Conservation (phyloP, 2,888 invertebrate genomes). For the Philhelius pedissequus region DNA sequence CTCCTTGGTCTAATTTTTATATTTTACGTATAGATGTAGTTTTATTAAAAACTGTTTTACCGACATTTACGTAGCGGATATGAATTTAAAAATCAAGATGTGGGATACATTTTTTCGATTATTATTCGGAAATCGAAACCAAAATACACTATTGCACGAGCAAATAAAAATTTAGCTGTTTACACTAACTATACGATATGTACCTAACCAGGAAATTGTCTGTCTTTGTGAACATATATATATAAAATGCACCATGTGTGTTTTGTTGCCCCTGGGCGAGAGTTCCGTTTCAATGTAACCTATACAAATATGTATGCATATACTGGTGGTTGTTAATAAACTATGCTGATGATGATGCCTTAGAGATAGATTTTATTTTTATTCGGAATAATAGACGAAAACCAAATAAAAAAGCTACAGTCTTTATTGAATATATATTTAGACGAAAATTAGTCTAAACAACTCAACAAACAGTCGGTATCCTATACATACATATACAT, state of each 20-base stretch:
- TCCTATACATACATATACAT: neutral
- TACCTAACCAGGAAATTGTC: conserved; percentile 16
- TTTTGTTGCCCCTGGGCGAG: conserved; percentile 4
- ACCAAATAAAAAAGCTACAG: neutral
- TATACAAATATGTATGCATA: too few relatives aligned
- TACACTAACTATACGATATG: neutral
- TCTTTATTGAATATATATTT: neutral
- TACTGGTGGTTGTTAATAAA: neutral
- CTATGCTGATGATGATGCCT: neutral
- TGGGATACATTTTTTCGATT: neutral
- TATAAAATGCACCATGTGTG: conserved; percentile 9
- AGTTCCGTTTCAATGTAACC: conserved; percentile 25
- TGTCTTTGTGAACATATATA: neutral
- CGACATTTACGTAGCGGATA: too few relatives aligned
- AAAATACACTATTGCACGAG: neutral
- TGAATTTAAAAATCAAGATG: neutral
- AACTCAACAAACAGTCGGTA: neutral
- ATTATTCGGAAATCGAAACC: conserved; percentile 9
- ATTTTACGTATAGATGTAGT: too few relatives aligned
- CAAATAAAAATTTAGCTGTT: conserved; percentile 5
- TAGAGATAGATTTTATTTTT: neutral
- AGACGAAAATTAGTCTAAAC: conserved; percentile 1
- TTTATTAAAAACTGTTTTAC: too few relatives aligned
- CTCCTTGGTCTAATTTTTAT: too few relatives aligned
- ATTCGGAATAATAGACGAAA: neutral